A percentile compares a stretch with the other conserved stretches of the same genome.
phyloP scores from a whole-genome alignment of 2,113 vertebrate species.

The Cavia aperea region DNA sequence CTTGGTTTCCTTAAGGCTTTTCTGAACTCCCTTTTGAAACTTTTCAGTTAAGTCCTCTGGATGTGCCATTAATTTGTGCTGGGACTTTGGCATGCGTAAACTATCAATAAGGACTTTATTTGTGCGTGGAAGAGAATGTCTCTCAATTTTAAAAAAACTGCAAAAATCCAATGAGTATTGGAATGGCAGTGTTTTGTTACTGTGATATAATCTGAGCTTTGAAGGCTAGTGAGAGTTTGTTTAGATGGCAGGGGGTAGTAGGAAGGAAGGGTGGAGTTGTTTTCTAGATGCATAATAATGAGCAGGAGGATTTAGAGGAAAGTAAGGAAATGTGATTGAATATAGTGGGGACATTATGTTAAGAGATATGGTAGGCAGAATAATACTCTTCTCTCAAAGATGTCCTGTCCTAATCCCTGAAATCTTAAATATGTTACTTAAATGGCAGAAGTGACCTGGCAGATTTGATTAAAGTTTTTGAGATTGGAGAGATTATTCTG shows the following conservation, averaged over 20 bases:
- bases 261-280: slow-evolving; percentile 36
- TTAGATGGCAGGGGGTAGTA: neutral
- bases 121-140: neutral
- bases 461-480: neutral
- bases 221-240: neutral
- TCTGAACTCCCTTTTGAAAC: neutral
- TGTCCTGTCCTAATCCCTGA: neutral
- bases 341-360: neutral
- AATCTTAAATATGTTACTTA: neutral
- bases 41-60: neutral
- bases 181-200: neutral
- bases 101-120: neutral
- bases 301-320: neutral
- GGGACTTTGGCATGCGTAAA: neutral
- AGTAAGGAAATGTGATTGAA: neutral
- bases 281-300: neutral
- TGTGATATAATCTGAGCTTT: neutral
- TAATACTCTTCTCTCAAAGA: neutral
- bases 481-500: neutral
- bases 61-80: neutral
- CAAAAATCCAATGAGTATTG: neutral
- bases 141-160: neutral
- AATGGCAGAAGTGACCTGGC: neutral
- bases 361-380: neutral
- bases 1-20: neutral